Conservation (phyloP, 2,113 vertebrate species). For the Chroicocephalus ridibundus region DNA sequence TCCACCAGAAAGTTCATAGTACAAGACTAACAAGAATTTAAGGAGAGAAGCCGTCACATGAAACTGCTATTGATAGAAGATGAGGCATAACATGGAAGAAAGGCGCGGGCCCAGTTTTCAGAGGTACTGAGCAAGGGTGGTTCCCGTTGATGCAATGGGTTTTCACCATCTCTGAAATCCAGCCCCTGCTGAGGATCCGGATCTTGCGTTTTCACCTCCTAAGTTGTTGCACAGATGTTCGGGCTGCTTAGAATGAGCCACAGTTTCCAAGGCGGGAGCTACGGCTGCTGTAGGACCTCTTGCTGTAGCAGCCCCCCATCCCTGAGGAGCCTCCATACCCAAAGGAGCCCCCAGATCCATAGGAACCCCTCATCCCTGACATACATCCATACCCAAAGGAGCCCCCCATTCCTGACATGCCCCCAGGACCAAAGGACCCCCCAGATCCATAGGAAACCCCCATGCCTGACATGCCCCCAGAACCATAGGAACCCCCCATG, state of each 20-base stretch:
- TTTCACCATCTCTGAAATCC: not conserved
- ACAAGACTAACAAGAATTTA: not conserved
- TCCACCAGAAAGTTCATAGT: not conserved
- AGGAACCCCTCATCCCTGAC: accelerated
- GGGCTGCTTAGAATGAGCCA: not conserved
- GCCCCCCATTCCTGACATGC: not conserved
- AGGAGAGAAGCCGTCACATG: accelerated
- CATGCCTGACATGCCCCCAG: not conserved
- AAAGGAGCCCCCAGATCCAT: not conserved
- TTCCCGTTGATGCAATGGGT: not conserved
- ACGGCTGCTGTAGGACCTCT: not conserved
- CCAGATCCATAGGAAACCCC: not conserved
- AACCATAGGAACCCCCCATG: accelerated
- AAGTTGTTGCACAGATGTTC: accelerated
- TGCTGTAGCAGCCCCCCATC: not conserved
- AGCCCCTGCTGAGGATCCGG: not conserved
- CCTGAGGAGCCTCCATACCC: not conserved
- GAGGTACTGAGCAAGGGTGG: not conserved
- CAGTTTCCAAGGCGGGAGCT: not conserved
- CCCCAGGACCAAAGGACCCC: not conserved
- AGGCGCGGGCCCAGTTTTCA: not conserved
- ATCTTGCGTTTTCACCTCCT: accelerated
- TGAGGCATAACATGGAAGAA: not conserved
- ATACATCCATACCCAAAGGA: not conserved
- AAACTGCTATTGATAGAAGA: not conserved